Percentiles rank a stretch among this genome's conserved stretches.
phyloP scores from a whole-genome alignment of 1,140 invertebrate species.

The Laupala kohalensis region DNA sequence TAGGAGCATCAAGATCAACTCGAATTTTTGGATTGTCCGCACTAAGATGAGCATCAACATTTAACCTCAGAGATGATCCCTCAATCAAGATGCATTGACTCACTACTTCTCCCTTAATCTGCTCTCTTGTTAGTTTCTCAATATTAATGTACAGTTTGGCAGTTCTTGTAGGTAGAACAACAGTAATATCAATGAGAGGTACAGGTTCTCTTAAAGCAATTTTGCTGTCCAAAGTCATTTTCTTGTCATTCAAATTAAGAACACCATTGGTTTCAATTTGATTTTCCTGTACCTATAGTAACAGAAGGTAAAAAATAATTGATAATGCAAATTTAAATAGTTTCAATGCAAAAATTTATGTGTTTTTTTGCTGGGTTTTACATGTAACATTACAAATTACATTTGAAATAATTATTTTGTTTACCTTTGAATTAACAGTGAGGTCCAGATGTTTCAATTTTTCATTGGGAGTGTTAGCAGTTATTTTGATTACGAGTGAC shows the following conservation, averaged over 20 bases:
- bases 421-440: background rate
- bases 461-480: background rate
- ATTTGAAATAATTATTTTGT: too few relatives aligned
- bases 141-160: background rate
- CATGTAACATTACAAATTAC: background rate
- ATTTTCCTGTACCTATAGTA: too few relatives aligned
- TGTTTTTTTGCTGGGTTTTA: too few relatives aligned
- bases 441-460: slow-evolving; percentile 1
- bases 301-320: too few relatives aligned
- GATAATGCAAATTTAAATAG: too few relatives aligned
- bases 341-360: too few relatives aligned
- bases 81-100: background rate
- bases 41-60: background rate
- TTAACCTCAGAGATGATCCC: background rate
- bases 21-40: slow-evolving; percentile 27
- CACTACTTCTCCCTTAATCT: background rate
- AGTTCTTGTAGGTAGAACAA: background rate
- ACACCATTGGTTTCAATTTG: background rate
- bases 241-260: slow-evolving; percentile 7
- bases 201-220: background rate
- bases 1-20: slow-evolving; percentile 46
- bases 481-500: background rate
- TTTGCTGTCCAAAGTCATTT: background rate
- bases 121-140: background rate
- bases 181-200: slow-evolving; percentile 5